Percentiles rank a stretch among this genome's conserved stretches.
Conservation (phyloP, 53 echinoderm and acorn worm genomes). For the Actinopyga echinites region DNA sequence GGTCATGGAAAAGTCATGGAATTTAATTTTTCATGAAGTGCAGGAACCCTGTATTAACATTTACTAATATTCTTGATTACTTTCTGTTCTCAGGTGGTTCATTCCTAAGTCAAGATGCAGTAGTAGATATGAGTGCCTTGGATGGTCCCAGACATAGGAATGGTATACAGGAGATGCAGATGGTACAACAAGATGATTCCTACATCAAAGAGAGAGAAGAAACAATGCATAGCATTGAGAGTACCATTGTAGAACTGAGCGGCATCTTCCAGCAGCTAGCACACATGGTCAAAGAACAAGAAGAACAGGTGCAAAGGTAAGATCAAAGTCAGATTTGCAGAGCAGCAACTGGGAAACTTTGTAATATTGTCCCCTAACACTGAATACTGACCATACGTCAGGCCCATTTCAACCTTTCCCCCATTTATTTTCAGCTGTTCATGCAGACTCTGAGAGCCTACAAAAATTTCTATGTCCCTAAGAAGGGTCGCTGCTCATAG, state of each 20-base stretch:
- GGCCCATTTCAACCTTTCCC: too few relatives aligned
- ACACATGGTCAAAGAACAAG: slow-evolving; percentile 97
- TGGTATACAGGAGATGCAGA: slow-evolving; percentile 69
- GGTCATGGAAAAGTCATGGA: too few relatives aligned
- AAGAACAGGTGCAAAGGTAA: slow-evolving; percentile 97
- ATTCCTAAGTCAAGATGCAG: slow-evolving; percentile 73
- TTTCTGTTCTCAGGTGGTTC: slow-evolving; percentile 63
- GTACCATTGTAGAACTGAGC: slow-evolving; percentile 92
- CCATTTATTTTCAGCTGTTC: too few relatives aligned
- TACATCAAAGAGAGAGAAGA: slow-evolving; percentile 91
- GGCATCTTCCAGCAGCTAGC: slow-evolving; percentile 98
- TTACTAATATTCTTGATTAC: background rate
- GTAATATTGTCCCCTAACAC: too few relatives aligned
- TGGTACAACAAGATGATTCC: slow-evolving; percentile 87
- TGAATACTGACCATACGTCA: too few relatives aligned
- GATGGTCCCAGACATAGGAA: slow-evolving; percentile 75
- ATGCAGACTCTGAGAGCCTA: too few relatives aligned
- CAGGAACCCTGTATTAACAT: too few relatives aligned
- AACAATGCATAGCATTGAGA: slow-evolving; percentile 97
- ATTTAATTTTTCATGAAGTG: too few relatives aligned
- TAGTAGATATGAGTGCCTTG: slow-evolving; percentile 86
- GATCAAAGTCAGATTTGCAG: background rate
- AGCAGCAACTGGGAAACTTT: too few relatives aligned
- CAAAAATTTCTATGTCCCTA: too few relatives aligned
- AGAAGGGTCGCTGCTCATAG: too few relatives aligned